These are phyloP conservation scores for Epinotia demarniana DNA, from an alignment of 2,888 invertebrate genomes.

Conservation along the genomic window DNA sequence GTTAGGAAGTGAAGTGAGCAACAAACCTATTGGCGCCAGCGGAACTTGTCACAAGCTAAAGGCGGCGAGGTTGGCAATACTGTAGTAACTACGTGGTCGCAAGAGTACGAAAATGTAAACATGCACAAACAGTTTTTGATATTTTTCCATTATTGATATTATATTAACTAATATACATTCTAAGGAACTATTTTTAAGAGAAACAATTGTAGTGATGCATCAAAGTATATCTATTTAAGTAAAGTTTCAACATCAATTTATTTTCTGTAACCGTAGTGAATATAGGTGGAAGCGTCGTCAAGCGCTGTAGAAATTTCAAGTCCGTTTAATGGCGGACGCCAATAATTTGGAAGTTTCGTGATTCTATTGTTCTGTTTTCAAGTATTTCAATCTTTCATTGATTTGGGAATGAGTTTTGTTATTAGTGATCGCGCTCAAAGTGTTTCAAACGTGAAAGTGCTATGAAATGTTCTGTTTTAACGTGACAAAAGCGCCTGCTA, in stretches of 20 bases:
- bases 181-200: conserved; percentile 42
- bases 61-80: conserved; percentile 66
- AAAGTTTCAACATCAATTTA: conserved; percentile 61
- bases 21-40: conserved; percentile 74
- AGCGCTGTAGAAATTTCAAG: conserved; percentile 80
- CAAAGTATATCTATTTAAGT: conserved; percentile 39
- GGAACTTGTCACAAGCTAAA: conserved; percentile 65
- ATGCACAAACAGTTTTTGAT: conserved; percentile 69
- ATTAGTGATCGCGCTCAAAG: conserved; percentile 69
- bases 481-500: conserved; percentile 84
- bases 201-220: conserved; percentile 45
- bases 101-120: conserved; percentile 81
- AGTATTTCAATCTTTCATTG: conserved; percentile 67
- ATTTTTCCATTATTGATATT: conserved; percentile 56
- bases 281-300: conserved; percentile 82
- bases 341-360: conserved; percentile 84
- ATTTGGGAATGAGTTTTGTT: conserved; percentile 73
- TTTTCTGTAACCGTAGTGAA: conserved; percentile 79
- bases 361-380: conserved; percentile 82
- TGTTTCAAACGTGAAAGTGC: conserved; percentile 77
- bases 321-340: conserved; percentile 84
- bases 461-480: conserved; percentile 80
- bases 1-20: conserved; percentile 60
- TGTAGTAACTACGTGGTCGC: conserved; percentile 82
- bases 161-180: conserved; percentile 42